phyloP scores from a whole-genome alignment of 2,888 invertebrate species.

The Dexiosoma caninum region DNA sequence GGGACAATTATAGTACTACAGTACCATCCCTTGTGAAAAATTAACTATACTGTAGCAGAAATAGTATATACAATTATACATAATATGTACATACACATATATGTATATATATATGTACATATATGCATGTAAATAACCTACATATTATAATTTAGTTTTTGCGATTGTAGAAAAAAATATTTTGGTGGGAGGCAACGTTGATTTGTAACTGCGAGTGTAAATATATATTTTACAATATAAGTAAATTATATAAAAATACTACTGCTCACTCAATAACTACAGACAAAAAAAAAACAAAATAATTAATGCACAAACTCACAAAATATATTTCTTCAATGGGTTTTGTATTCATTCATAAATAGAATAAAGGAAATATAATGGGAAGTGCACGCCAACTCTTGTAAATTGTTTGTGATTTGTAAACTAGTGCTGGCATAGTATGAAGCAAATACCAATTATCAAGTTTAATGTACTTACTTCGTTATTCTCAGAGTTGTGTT shows the following conservation, averaged over 20 bases:
- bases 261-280: neutral
- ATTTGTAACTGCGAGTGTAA: neutral
- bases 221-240: neutral
- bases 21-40: neutral
- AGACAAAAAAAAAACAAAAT: neutral
- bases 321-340: neutral
- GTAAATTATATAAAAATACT: slow-evolving; percentile 26
- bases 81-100: too few relatives aligned
- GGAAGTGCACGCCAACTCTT: slow-evolving; percentile 23
- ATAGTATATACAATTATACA: too few relatives aligned
- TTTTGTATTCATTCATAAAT: slow-evolving; percentile 55
- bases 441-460: too few relatives aligned
- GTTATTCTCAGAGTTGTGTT: too few relatives aligned
- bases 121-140: too few relatives aligned
- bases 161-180: neutral
- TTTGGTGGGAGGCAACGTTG: neutral
- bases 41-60: too few relatives aligned
- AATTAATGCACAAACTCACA: neutral
- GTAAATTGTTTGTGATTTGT: neutral
- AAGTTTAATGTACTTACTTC: too few relatives aligned
- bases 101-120: too few relatives aligned
- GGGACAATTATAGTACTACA: too few relatives aligned
- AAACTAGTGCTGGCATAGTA: neutral
- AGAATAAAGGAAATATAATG: slow-evolving; percentile 49
- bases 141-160: neutral